Evolutionary conservation across 2,113 vertebrate species (phyloP).

Genomic region (Myotis brandtii): DNA sequence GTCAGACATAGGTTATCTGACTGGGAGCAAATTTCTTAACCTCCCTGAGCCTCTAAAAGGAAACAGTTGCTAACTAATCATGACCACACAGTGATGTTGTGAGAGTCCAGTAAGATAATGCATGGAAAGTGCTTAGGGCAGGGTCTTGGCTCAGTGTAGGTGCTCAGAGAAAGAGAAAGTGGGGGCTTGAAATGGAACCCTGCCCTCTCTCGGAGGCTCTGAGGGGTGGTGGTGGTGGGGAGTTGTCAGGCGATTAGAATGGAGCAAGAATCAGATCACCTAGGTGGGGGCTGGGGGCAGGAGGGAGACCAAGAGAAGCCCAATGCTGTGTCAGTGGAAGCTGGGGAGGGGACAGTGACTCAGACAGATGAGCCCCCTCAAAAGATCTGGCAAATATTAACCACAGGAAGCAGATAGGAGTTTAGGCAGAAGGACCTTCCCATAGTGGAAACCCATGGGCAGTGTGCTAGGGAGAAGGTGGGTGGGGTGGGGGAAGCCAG

Average conservation of each 20-base stretch:
- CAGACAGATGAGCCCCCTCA: constrained; percentile 29
- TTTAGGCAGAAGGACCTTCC: constrained; percentile 36
- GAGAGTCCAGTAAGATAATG: not conserved
- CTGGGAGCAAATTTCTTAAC: not conserved
- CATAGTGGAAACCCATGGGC: not conserved
- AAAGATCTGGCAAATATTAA: not conserved
- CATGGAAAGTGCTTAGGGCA: not conserved
- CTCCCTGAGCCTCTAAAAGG: not conserved
- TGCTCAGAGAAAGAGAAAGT: no score
- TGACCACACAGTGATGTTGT: not conserved
- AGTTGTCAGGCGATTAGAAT: not conserved
- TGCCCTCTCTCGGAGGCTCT: not conserved
- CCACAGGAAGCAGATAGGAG: constrained; percentile 58
- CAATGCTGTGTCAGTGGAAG: not conserved
- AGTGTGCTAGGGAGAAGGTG: not conserved
- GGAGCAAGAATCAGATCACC: not conserved
- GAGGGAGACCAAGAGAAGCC: not conserved
- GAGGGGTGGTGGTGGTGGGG: not conserved
- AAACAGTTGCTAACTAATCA: not conserved
- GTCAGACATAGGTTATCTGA: not conserved
- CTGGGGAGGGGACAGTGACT: constrained; percentile 28
- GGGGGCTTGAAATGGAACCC: not conserved
- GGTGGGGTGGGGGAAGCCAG: no score
- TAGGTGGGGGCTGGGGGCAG: not conserved
- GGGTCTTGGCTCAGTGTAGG: not conserved